These are phyloP conservation scores for Theristicus caerulescens DNA, from an alignment of 2,113 vertebrate genomes.

Conservation along the genomic window DNA sequence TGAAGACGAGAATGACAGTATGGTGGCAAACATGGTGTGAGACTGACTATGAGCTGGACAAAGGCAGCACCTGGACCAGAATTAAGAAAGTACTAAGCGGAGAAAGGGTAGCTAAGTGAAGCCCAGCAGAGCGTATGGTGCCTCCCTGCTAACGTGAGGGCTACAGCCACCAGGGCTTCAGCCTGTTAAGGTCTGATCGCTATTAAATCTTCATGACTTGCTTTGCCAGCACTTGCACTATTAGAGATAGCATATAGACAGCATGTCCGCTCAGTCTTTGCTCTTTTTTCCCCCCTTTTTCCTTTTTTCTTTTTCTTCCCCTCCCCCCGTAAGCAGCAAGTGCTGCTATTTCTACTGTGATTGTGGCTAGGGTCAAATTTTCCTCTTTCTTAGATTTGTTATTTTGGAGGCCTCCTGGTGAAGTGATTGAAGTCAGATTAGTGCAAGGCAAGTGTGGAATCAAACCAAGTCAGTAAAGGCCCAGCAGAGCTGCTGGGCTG, in stretches of 20 bases:
- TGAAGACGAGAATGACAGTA: neutral
- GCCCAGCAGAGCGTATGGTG: accelerated
- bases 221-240: neutral
- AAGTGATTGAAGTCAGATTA: neutral
- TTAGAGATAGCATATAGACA: neutral
- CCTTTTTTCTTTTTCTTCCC: neutral
- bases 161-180: neutral
- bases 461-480: neutral
- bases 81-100: accelerated
- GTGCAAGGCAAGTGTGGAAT: neutral
- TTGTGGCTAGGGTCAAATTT: neutral
- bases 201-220: accelerated
- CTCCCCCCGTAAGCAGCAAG: accelerated
- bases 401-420: neutral
- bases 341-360: neutral
- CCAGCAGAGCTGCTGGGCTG: neutral
- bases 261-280: accelerated
- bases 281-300: neutral
- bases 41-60: neutral
- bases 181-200: accelerated
- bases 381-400: neutral
- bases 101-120: no score
- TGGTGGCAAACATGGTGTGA: accelerated
- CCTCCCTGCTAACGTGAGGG: neutral
- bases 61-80: neutral